Evolutionary conservation across 2,797 vertebrate genomes (phyloP).

Genomic region (Rhabdophis nuchalis): DNA sequence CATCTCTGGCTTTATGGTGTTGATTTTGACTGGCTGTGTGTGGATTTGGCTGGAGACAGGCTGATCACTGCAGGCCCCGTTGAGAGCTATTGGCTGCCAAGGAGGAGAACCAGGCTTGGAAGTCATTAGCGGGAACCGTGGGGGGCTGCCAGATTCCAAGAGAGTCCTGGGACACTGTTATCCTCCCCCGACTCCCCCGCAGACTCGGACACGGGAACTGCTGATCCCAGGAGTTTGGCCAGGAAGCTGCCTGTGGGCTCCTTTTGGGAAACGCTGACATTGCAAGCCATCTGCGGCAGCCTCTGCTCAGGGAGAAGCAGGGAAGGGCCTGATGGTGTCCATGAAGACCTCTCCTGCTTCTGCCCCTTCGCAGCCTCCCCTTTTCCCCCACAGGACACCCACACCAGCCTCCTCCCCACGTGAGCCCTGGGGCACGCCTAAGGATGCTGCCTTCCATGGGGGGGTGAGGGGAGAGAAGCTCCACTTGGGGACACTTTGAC

Average conservation of each 20-base stretch:
- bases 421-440: neutral
- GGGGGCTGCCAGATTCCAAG: neutral
- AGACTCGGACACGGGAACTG: neutral
- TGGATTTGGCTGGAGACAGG: neutral
- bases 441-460: neutral
- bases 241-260: neutral
- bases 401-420: neutral
- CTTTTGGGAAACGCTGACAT: neutral
- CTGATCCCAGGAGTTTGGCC: neutral
- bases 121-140: neutral
- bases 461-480: neutral
- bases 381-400: neutral
- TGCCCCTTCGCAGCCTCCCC: neutral
- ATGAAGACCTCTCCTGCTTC: neutral
- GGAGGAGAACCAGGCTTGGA: neutral
- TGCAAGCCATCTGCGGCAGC: neutral
- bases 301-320: neutral
- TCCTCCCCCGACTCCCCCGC: neutral
- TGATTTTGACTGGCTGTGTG: neutral
- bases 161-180: neutral
- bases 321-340: neutral
- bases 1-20: neutral
- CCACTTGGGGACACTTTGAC: neutral
- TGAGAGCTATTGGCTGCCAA: neutral
- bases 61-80: neutral